Base-by-base conservation (phyloP, 1,140 invertebrate genomes). In the Drosophila navojoa region DNA sequence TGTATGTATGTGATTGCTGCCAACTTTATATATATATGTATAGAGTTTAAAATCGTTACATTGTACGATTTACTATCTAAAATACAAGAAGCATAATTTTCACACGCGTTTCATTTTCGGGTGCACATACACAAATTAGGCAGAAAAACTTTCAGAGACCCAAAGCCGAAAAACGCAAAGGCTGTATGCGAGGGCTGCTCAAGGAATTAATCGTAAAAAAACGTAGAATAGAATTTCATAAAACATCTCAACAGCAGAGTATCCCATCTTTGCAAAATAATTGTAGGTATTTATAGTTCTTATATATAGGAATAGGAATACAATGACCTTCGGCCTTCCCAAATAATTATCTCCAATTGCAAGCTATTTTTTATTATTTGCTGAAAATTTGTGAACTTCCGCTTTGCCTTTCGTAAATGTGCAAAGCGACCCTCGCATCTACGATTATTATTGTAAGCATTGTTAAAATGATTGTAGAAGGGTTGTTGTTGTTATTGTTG, bases 91-190 rank as follows among this genome's bases (percentile, higher is more conserved):
- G 81, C 82, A 82, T 82, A 87, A 79, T 79, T 86, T 86, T 86
- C 82, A 86, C 84, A 86, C 82, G 82, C 84, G 79, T 86, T 86
- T 86, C 82, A 87, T 86, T 86, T 85, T 86, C 58, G 78, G 61
- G 57, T 59, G 77, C 72, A 82, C 77, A 77, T 67, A 79, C 81
- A 77, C 79, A 86, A 86, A 86, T 86, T 87, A 82, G 79, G 82
- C 82, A 87, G 68, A 86, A 86, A 86, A 86, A 87, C 58, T 76
- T 58, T 82, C 27, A 42, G 59, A 50, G 40, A 52, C 27, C 38
- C 49, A 67, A 47, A 45, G 29, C 49, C 54, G 10, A 44, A 45
- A 44, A 47, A 52, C 78, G 52, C 70, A 81, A 76, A 71, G 68
- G 66, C 5, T 25, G 19, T 45, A 25, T 15, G 19, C 55, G 59